Evolutionary conservation across 2,797 vertebrate genomes (phyloP), one percentile per base, ranked within the genome.

Genomic region (Oreonectes daqikongensis): DNA sequence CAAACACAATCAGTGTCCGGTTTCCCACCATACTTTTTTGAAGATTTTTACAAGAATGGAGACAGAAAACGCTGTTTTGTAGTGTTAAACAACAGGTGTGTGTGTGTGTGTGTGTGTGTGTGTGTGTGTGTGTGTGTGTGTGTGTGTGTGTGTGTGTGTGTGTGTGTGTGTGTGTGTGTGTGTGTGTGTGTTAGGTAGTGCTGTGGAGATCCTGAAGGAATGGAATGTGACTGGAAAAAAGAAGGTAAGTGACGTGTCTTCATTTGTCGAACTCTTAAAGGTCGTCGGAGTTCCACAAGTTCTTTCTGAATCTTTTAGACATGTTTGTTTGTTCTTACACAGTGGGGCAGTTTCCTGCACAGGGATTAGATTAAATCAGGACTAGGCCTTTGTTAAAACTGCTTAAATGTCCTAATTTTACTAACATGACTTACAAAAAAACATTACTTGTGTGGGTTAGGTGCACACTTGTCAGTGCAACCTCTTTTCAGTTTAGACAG

Each of bases 201-300:
- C 97, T 69, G 90, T 89, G 7, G 97, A 98, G 86, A 96, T 99
- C 67, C 89, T 99, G 85, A 98, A 98, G 86, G 97, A 99, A 85
- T 98, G 97, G 97, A 98, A 94, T 69, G 93, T 97, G 66, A 96
- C 96, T 0, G 96, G 96, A 78, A 99, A 99, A 86, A 99, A 98
- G 91, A 99, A 98, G 95, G 97, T 97, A 69, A 59, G 69, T 65
- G 18, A 60, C 1, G 22, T 1, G 14, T 60, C 52, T 52, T n/a
- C 18, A 52, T 52, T 17, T 52, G n/a, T 4, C 18, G 6, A 48
- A 48, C 15, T 48, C 38, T 40, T 6, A 40, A 40, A 40, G 9
- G 38, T 40, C n/a, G n/a, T n/a, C n/a, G n/a, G n/a, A n/a, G n/a
- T n/a, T 40, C 7, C 38, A 32, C 38, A 10, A 15, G 12, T 44